Conservation (phyloP, 2,113 vertebrate genomes). For the Daubentonia madagascariensis region DNA sequence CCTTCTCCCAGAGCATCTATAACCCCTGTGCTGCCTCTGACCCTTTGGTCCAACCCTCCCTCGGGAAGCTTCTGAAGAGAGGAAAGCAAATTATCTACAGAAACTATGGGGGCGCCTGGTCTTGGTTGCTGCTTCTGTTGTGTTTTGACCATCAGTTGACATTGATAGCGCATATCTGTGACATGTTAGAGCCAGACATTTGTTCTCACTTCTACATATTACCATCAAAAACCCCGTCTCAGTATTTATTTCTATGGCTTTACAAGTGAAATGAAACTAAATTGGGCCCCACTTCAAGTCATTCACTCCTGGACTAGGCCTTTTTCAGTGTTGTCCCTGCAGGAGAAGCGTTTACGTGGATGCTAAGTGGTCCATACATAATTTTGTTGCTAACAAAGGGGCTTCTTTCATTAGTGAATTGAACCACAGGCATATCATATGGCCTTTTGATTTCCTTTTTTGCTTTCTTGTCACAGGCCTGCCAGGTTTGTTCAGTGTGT, state of each 20-base stretch:
- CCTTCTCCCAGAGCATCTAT: neutral
- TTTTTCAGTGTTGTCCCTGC: neutral
- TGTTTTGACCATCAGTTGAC: neutral
- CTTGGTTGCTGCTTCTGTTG: neutral
- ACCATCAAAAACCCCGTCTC: neutral
- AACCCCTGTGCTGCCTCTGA: neutral
- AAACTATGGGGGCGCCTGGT: neutral
- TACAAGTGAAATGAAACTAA: neutral
- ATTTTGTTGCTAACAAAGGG: neutral
- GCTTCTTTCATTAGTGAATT: neutral
- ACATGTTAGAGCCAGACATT: neutral
- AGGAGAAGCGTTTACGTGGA: neutral
- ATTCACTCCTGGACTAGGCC: neutral
- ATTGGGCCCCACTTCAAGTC: neutral
- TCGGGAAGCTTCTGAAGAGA: neutral
- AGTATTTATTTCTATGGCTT: neutral
- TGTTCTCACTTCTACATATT: fast-evolving
- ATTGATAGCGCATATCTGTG: neutral
- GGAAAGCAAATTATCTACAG: neutral
- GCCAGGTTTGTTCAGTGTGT: slow-evolving; percentile 88
- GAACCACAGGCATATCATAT: neutral
- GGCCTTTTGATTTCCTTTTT: neutral
- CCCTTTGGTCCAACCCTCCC: neutral
- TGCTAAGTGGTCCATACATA: neutral
- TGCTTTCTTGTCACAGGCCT: slow-evolving; percentile 80